Percentiles rank a stretch among this genome's conserved stretches.
Evolutionary conservation across 2,888 invertebrate genomes (phyloP).

Genomic region (Orthosia gracilis): DNA sequence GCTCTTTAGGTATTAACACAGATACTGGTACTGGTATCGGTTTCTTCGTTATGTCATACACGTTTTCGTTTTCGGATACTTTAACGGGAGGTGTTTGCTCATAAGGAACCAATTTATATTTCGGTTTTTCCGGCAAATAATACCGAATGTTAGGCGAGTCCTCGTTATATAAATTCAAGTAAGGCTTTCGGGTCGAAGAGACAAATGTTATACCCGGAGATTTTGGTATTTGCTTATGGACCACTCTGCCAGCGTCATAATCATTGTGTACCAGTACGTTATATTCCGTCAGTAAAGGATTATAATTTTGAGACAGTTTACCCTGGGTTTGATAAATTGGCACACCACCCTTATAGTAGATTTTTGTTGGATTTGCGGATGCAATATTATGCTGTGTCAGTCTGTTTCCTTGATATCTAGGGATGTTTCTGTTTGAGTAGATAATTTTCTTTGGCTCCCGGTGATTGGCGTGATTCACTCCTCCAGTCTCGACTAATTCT

Average conservation of each 20-base stretch:
- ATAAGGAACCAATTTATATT: slow-evolving; percentile 88
- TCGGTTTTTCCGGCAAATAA: slow-evolving; percentile 84
- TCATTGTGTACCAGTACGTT: slow-evolving; percentile 71
- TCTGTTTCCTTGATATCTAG: slow-evolving; percentile 87
- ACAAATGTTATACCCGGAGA: slow-evolving; percentile 71
- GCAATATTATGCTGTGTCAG: slow-evolving; percentile 87
- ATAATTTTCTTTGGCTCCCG: slow-evolving; percentile 82
- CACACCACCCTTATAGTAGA: slow-evolving; percentile 82
- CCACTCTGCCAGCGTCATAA: slow-evolving; percentile 74
- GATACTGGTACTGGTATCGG: slow-evolving; percentile 74
- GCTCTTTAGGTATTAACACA: slow-evolving; percentile 76
- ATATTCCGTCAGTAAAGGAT: slow-evolving; percentile 75
- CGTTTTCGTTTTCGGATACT: slow-evolving; percentile 68
- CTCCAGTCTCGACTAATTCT: slow-evolving; percentile 81
- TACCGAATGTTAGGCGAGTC: slow-evolving; percentile 80
- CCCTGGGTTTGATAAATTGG: slow-evolving; percentile 74
- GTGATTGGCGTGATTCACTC: slow-evolving; percentile 69
- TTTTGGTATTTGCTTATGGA: slow-evolving; percentile 77
- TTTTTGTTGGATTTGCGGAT: slow-evolving; percentile 86
- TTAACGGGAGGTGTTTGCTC: slow-evolving; percentile 87
- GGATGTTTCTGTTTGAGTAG: slow-evolving; percentile 83
- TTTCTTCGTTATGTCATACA: slow-evolving; percentile 74
- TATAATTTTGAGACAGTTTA: slow-evolving; percentile 77
- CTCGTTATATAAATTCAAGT: slow-evolving; percentile 77
- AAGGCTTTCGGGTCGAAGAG: slow-evolving; percentile 78